Conservation (phyloP, 2,113 vertebrate genomes). For the Cyrtonyx montezumae region DNA sequence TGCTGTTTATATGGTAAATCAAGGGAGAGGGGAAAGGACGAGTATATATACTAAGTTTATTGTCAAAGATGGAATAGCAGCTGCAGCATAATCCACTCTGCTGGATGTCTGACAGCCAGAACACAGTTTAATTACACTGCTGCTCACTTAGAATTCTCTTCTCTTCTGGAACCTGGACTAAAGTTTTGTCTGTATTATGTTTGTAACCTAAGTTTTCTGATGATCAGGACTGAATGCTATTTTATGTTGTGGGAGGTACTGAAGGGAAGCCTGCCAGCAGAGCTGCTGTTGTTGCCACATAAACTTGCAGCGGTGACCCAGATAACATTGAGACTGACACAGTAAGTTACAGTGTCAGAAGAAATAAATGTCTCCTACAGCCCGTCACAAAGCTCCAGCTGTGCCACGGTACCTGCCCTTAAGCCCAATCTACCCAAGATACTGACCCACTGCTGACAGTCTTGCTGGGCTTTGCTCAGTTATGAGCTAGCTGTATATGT, state of each 20-base stretch:
- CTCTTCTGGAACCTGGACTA: neutral
- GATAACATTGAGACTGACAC: slow-evolving; percentile 64
- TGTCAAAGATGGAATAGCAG: neutral
- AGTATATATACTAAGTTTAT: neutral
- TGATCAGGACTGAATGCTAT: neutral
- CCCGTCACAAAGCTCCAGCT: slow-evolving; percentile 55
- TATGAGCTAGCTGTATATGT: neutral
- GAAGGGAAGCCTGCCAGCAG: slow-evolving; percentile 2
- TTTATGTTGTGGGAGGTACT: accelerated
- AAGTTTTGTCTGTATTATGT: neutral
- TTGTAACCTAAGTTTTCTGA: neutral
- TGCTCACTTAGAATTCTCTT: neutral
- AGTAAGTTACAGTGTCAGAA: slow-evolving; percentile 64
- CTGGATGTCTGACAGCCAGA: neutral
- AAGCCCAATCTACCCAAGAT: slow-evolving; percentile 28
- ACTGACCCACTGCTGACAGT: neutral
- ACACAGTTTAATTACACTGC: neutral
- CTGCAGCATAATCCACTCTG: neutral
- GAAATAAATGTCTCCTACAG: slow-evolving; percentile 59
- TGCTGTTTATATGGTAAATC: neutral
- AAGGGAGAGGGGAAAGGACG: neutral
- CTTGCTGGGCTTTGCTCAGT: neutral
- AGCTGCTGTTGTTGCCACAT: neutral
- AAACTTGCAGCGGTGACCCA: slow-evolving; percentile 53
- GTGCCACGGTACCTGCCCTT: slow-evolving; percentile 43